Conservation (phyloP, 2,113 vertebrate species). For the Manacus vitellinus region DNA sequence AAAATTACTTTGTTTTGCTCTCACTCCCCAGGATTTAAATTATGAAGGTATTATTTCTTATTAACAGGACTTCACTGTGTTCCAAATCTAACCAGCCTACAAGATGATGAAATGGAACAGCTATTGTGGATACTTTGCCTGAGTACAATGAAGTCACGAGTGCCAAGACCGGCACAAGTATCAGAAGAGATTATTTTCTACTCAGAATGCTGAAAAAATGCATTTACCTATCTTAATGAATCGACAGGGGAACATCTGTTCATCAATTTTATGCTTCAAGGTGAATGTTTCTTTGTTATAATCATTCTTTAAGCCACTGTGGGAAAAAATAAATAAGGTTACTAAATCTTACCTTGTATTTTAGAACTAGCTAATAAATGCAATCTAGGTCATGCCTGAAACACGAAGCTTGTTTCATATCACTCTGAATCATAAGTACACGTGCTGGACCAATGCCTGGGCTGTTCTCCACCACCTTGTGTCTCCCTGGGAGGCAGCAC, state of each 20-base stretch:
- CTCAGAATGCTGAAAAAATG: constrained; percentile 66
- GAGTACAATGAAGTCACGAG: constrained; percentile 51
- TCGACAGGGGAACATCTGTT: constrained; percentile 99
- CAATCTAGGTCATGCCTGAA: constrained; percentile 59
- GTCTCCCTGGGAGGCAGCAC: constrained; percentile 11
- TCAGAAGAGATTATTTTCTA: constrained; percentile 61
- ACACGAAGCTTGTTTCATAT: constrained; percentile 10
- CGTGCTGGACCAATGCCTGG: constrained; percentile 36
- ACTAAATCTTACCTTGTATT: constrained; percentile 70
- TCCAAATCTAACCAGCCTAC: constrained; percentile 34
- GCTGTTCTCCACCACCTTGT: neutral
- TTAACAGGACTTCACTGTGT: constrained; percentile 31
- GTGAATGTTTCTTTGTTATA: constrained; percentile 99
- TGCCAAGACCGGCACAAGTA: constrained; percentile 41
- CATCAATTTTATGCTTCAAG: constrained; percentile 99
- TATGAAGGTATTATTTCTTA: constrained; percentile 17
- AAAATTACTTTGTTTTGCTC: constrained; percentile 21
- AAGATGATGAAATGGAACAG: constrained; percentile 55
- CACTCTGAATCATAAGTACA: neutral
- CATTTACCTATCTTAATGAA: constrained; percentile 99
- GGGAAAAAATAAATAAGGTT: constrained; percentile 68
- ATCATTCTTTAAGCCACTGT: constrained; percentile 99
- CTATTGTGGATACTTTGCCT: constrained; percentile 55
- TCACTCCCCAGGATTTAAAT: constrained; percentile 26
- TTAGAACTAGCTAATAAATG: constrained; percentile 62